These are phyloP conservation scores for Parnassius orleans DNA, from an alignment of 2,888 invertebrate genomes.

Conservation along the genomic window DNA sequence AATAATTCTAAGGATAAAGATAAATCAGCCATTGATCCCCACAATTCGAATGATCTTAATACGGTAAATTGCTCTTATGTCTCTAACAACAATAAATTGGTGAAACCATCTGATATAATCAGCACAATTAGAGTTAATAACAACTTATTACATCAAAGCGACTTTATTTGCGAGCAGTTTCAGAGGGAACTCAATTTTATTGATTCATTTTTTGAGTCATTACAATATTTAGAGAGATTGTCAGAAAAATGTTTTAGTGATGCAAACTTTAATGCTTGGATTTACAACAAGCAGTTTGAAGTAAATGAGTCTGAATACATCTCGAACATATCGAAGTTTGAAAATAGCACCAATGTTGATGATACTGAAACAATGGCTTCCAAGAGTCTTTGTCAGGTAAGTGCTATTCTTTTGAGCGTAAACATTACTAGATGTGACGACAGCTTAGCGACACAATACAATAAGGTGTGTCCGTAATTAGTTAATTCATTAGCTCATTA, in stretches of 20 bases:
- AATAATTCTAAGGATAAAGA: slow-evolving; percentile 32
- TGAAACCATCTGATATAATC: slow-evolving; percentile 73
- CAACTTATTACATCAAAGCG: slow-evolving; percentile 55
- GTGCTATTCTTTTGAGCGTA: slow-evolving; percentile 64
- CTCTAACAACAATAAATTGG: slow-evolving; percentile 57
- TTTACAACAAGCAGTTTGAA: slow-evolving; percentile 49
- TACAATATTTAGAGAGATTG: slow-evolving; percentile 67
- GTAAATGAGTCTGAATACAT: slow-evolving; percentile 54
- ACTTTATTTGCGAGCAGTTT: slow-evolving; percentile 69
- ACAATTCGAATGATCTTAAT: slow-evolving; percentile 43
- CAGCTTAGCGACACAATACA: slow-evolving; percentile 16
- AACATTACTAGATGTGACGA: slow-evolving; percentile 42
- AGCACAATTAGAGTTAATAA: slow-evolving; percentile 64
- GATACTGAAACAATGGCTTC: slow-evolving; percentile 73
- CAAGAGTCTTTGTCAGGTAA: slow-evolving; percentile 77
- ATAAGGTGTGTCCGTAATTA: slow-evolving; percentile 9
- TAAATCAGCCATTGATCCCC: slow-evolving; percentile 32
- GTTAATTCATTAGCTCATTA: slow-evolving; percentile 13
- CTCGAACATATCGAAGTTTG: slow-evolving; percentile 59
- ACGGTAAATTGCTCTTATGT: slow-evolving; percentile 53
- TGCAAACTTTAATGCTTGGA: slow-evolving; percentile 50
- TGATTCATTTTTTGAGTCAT: slow-evolving; percentile 73
- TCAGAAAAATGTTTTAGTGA: slow-evolving; percentile 53
- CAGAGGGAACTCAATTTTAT: slow-evolving; percentile 72
- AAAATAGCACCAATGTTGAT: slow-evolving; percentile 56